Evolutionary conservation across 1,140 invertebrate genomes (phyloP), one percentile per base, ranked within the genome.

Genomic region (Chlorops oryzae): DNA sequence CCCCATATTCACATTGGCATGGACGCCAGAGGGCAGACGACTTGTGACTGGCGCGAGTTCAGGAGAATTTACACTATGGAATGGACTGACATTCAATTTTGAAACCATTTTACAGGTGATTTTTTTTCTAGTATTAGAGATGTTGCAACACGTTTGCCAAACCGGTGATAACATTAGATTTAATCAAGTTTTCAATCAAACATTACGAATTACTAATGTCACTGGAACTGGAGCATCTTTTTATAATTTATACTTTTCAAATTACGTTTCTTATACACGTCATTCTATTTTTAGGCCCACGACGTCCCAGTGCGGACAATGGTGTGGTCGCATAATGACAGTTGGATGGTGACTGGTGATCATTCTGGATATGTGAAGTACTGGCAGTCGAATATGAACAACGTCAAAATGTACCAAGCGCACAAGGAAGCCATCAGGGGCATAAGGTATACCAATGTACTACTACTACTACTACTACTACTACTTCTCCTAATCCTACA

Each of bases 321-420:
- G 96, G 89, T 95, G 12, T 99, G 97, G 97, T 98, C 94, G 28
- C 92, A 98, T 72, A 97, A 95, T 70, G 96, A 98, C 77, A 86
- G 89, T 58, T 99, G 97, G 97, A 96, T 99, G 93, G 89, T 99
- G 35, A 99, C 96, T 0, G 97, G 92, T 10, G 97, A 99, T 77
- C 94, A 99, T 72, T 86, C 87, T 39, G 97, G 97, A 25, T 99
- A 92, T 72, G 92, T 99, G 37, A 99, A 99, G 70, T 99, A 99
- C 78, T 99, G 97, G 97, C 97, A 99, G 80, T 95, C 93, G 58
- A 99, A 99, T 77, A 99, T 99, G 96, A 99, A 99, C 78, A 99
- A 99, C 78, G 97, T 99, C 17, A 98, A 99, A 82, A 98, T 99
- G 93, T 99, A 96, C 81, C 96, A 98, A 78, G 97, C 95, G 25